These are phyloP conservation scores for Buphagus erythrorhynchus DNA, from an alignment of 2,797 vertebrate genomes.

Conservation along the genomic window DNA sequence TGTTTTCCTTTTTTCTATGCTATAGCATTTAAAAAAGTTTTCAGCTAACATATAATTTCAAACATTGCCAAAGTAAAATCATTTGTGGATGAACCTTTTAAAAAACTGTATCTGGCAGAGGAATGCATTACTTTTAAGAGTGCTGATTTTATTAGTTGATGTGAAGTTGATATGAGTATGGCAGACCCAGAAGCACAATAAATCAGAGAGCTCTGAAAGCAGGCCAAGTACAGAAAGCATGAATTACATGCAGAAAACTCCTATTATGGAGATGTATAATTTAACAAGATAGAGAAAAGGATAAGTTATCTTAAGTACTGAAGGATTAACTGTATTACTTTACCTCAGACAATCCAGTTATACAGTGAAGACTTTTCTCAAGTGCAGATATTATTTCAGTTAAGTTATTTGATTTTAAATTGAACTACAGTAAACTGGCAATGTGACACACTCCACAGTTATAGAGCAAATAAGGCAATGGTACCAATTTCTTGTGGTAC, in stretches of 20 bases:
- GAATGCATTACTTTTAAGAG: neutral
- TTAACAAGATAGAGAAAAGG: neutral
- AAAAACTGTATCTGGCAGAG: neutral
- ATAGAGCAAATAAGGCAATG: neutral
- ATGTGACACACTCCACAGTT: neutral
- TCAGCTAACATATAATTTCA: neutral
- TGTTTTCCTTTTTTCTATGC: neutral
- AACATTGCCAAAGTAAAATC: neutral
- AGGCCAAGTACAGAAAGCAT: neutral
- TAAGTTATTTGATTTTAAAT: neutral
- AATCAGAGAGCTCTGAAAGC: neutral
- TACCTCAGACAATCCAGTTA: neutral
- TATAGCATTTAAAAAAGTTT: neutral
- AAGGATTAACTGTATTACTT: conserved; percentile 24
- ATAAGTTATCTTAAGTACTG: neutral
- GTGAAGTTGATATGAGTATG: neutral
- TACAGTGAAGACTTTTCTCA: neutral
- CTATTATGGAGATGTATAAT: conserved; percentile 41
- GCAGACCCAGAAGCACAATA: neutral
- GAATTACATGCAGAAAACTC: conserved; percentile 24
- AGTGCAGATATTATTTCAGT: neutral
- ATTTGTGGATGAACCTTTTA: neutral
- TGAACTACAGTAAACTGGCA: neutral
- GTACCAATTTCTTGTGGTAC: neutral
- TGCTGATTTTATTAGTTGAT: neutral